These are phyloP conservation scores for Limnephilus rhombicus DNA, from an alignment of 2,888 invertebrate species.

Conservation along the genomic window DNA sequence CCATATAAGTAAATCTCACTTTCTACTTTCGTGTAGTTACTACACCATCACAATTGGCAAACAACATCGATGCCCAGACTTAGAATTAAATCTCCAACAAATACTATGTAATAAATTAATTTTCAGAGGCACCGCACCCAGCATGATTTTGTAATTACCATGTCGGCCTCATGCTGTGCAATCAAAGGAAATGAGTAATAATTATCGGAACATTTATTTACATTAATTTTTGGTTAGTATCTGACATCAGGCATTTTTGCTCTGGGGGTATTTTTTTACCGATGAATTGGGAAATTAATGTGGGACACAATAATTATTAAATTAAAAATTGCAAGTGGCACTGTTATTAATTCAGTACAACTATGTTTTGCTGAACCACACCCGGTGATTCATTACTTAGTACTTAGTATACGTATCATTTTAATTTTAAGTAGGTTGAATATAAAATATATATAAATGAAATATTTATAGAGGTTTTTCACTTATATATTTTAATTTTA, in stretches of 20 bases:
- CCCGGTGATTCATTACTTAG: not conserved
- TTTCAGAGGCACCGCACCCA: not conserved
- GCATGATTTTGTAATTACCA: not conserved
- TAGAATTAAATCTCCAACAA: not conserved
- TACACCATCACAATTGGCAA: not conserved
- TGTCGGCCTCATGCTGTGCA: not conserved
- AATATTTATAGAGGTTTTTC: no score
- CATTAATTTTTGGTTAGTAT: not conserved
- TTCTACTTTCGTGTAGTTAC: not conserved
- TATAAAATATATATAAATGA: no score
- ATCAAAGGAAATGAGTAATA: not conserved
- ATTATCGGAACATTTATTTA: not conserved
- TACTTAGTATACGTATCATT: not conserved
- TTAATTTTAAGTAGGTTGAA: no score
- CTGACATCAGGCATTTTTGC: not conserved
- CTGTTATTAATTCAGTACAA: not conserved
- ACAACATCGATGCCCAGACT: not conserved
- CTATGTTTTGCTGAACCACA: not conserved
- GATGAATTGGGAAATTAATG: not conserved
- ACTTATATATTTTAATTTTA: no score
- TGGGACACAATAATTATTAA: not conserved
- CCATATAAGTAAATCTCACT: constrained; percentile 8
- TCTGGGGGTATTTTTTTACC: not conserved
- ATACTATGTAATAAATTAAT: not conserved
- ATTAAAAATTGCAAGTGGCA: not conserved